Evolutionary conservation across 1,140 invertebrate species (phyloP).

Genomic region (Forficula auricularia): DNA sequence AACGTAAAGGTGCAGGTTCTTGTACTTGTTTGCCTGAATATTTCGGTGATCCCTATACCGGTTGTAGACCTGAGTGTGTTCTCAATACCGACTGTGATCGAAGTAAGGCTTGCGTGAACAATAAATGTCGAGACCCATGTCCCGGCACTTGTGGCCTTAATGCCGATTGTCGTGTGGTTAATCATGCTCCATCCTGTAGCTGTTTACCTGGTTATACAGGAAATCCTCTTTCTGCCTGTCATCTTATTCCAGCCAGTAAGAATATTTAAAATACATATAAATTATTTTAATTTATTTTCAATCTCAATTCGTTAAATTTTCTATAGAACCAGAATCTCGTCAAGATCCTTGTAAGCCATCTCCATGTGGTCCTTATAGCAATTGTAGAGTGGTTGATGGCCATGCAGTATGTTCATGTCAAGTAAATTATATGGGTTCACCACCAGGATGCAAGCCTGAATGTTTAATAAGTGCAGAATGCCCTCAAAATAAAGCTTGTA

Average conservation of each 20-base stretch:
- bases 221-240: conserved; percentile 54
- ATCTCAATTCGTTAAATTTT: background rate
- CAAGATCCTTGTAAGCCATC: conserved; percentile 20
- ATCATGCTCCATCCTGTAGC: conserved; percentile 55
- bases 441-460: conserved; percentile 14
- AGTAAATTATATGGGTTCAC: conserved; percentile 21
- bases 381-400: conserved; percentile 19
- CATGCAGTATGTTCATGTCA: conserved; percentile 23
- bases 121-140: conserved; percentile 60
- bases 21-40: conserved; percentile 51
- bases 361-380: conserved; percentile 21
- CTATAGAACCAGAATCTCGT: background rate
- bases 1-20: conserved; percentile 41
- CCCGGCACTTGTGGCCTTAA: conserved; percentile 51
- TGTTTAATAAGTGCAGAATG: conserved; percentile 22
- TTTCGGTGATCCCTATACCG: conserved; percentile 43
- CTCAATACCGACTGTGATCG: conserved; percentile 54
- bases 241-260: conserved; percentile 13
- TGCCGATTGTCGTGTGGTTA: conserved; percentile 51
- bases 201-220: conserved; percentile 53
- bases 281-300: background rate
- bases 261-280: background rate
- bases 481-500: conserved; percentile 20
- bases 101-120: conserved; percentile 49
- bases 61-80: conserved; percentile 55